Conservation (phyloP, 2,888 invertebrate genomes). For the Cryptus armator region DNA sequence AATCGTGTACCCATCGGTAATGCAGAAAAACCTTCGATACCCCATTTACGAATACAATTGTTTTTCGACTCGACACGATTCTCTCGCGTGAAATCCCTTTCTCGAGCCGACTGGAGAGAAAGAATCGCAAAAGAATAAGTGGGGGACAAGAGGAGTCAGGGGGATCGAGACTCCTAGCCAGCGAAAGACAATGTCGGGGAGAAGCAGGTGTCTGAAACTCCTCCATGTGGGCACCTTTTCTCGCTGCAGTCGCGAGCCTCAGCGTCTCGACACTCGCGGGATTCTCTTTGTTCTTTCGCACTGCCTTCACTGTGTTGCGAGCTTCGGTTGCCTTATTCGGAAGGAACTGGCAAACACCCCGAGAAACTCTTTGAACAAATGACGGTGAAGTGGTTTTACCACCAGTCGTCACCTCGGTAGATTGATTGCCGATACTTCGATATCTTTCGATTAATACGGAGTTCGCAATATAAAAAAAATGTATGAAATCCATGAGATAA, state of each 20-base stretch:
- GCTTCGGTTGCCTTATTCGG: slow-evolving; percentile 77
- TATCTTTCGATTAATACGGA: slow-evolving; percentile 17
- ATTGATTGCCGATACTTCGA: slow-evolving; percentile 63
- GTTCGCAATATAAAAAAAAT: no score
- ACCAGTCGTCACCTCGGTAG: slow-evolving; percentile 57
- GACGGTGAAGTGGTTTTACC: slow-evolving; percentile 66
- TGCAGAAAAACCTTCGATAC: slow-evolving; percentile 70
- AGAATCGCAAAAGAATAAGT: slow-evolving; percentile 37
- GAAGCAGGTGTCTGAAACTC: slow-evolving; percentile 64
- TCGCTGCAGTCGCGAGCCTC: slow-evolving; percentile 29
- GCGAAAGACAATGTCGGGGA: slow-evolving; percentile 34
- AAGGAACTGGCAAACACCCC: slow-evolving; percentile 43
- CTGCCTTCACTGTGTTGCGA: slow-evolving; percentile 66
- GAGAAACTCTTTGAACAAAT: slow-evolving; percentile 79
- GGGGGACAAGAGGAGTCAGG: slow-evolving; percentile 19
- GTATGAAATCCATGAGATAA: no score
- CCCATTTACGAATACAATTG: slow-evolving; percentile 72
- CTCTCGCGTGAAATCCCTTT: slow-evolving; percentile 56
- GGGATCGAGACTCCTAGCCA: slow-evolving; percentile 40
- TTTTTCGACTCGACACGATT: slow-evolving; percentile 73
- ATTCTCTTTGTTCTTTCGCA: slow-evolving; percentile 81
- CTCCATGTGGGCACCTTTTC: slow-evolving; percentile 36
- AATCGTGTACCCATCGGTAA: slow-evolving; percentile 65
- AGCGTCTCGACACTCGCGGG: slow-evolving; percentile 68
- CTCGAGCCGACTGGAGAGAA: slow-evolving; percentile 52